phyloP scores from a whole-genome alignment of 2,113 vertebrate genomes.

The Saguinus midas region DNA sequence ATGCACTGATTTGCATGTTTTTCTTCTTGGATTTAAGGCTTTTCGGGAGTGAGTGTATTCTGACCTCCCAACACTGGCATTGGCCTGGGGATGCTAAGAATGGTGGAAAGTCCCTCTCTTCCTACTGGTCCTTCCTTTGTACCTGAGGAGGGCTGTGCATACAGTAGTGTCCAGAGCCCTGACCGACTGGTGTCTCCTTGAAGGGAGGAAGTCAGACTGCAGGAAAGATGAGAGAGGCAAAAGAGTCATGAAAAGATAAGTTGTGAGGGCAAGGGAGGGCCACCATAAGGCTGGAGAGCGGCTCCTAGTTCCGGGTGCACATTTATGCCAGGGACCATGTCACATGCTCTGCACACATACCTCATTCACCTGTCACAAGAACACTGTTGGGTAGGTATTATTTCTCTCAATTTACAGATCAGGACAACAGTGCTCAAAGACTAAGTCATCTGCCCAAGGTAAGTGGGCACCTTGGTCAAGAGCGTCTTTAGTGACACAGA shows the following conservation, averaged over 20 bases:
- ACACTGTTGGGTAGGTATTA: background rate
- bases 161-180: background rate
- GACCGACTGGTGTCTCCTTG: background rate
- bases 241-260: background rate
- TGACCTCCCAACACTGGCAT: background rate
- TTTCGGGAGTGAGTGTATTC: background rate
- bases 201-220: background rate
- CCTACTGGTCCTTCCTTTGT: background rate
- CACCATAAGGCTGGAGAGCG: accelerated
- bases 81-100: background rate
- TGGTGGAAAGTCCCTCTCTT: background rate
- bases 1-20: background rate
- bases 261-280: too few species aligned
- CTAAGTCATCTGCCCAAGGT: background rate
- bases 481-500: background rate
- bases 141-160: background rate
- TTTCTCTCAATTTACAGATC: background rate
- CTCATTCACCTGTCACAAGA: background rate
- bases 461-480: too few species aligned
- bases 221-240: background rate
- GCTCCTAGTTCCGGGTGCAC: background rate
- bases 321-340: accelerated
- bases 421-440: background rate
- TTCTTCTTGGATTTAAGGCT: background rate
- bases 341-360: background rate